phyloP scores from a whole-genome alignment of 2,797 vertebrate species.

The Muscicapa comitata region DNA sequence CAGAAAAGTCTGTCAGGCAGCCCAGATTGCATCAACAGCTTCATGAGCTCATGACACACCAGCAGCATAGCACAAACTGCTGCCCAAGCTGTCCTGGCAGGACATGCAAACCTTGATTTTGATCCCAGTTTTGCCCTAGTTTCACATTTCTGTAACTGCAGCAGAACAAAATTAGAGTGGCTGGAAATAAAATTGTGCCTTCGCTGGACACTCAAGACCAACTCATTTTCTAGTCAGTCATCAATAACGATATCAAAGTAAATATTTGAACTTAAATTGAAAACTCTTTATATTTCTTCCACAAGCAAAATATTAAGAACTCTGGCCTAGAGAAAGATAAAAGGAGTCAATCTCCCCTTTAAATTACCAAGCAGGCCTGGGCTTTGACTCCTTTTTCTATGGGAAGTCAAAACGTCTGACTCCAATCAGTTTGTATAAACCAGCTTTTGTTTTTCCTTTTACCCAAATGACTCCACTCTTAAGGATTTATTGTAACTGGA shows the following conservation, averaged over 20 bases:
- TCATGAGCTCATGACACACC: conserved; percentile 25
- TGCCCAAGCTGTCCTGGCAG: conserved; percentile 18
- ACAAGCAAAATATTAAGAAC: conserved; percentile 49
- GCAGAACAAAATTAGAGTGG: background rate
- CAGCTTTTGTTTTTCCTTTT: conserved; percentile 74
- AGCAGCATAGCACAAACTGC: background rate
- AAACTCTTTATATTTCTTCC: conserved; percentile 40
- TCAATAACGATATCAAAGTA: background rate
- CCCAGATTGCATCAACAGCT: conserved; percentile 36
- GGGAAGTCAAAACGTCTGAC: conserved; percentile 68
- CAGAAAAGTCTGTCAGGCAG: conserved; percentile 4
- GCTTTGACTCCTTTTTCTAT: conserved; percentile 66
- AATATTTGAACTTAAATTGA: conserved; percentile 31
- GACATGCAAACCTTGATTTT: conserved; percentile 16
- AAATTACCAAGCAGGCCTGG: conserved; percentile 50
- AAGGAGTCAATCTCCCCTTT: conserved; percentile 62
- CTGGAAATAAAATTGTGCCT: background rate
- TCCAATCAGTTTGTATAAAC: conserved; percentile 74
- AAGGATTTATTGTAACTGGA: conserved; percentile 77
- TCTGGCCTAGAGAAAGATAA: conserved; percentile 57
- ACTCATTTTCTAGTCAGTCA: background rate
- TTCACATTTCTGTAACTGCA: conserved; percentile 21
- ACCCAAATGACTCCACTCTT: conserved; percentile 74
- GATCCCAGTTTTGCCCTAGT: conserved; percentile 23
- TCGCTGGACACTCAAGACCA: background rate